These are phyloP conservation scores for Diglossa cyanea DNA, from an alignment of 2,797 vertebrate species.

Conservation along the genomic window DNA sequence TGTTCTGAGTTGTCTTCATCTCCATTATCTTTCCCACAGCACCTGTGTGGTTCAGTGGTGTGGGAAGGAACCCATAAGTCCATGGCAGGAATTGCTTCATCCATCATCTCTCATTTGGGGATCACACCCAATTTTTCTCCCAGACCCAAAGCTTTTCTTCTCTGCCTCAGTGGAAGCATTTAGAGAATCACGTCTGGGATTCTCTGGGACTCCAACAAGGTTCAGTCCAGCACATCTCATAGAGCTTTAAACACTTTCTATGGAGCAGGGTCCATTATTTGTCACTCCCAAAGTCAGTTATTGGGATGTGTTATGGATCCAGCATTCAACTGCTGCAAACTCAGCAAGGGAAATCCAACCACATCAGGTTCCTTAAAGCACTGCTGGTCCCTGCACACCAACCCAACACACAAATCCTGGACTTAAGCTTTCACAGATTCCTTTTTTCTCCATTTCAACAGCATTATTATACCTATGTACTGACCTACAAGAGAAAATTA, in stretches of 20 bases:
- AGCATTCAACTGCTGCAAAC: not conserved
- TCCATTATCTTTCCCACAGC: not conserved
- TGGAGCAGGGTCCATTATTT: not conserved
- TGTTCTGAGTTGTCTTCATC: not conserved
- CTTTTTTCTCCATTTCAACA: not conserved
- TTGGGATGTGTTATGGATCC: not conserved
- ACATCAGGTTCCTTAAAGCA: not conserved
- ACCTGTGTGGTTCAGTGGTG: not conserved
- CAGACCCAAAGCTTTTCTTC: not conserved
- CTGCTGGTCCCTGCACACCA: not conserved
- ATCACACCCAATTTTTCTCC: not conserved
- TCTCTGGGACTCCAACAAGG: not conserved
- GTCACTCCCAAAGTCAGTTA: not conserved
- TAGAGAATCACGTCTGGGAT: fast-evolving
- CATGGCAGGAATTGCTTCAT: not conserved
- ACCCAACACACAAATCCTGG: not conserved
- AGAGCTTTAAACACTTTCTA: not conserved
- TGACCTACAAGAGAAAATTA: not conserved
- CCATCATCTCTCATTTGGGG: not conserved
- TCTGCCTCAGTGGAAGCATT: not conserved
- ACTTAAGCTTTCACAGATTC: not conserved
- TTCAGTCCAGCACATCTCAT: not conserved
- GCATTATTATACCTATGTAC: not conserved
- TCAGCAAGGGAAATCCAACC: not conserved
- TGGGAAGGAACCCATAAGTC: not conserved